phyloP scores from a whole-genome alignment of 1,140 invertebrate species.

The Papilio dardanus region DNA sequence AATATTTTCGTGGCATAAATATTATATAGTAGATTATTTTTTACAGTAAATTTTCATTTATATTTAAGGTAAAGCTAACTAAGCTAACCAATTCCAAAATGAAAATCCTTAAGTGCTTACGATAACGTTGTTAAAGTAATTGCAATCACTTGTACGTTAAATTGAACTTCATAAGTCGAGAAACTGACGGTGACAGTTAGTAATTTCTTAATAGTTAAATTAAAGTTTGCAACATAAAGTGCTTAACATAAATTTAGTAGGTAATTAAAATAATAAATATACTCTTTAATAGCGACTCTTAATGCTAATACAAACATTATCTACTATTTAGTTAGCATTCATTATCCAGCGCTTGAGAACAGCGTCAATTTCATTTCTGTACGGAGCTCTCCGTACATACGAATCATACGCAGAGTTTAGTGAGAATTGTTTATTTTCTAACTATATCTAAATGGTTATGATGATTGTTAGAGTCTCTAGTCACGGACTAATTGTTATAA shows the following conservation, averaged over 20 bases:
- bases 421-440: no score
- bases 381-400: no score
- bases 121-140: neutral
- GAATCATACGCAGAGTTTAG: no score
- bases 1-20: neutral
- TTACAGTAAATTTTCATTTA: no score
- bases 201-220: constrained; percentile 9
- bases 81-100: neutral
- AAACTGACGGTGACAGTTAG: neutral
- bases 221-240: neutral
- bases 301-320: neutral
- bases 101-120: neutral
- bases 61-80: no score
- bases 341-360: neutral
- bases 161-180: neutral
- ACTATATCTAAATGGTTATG: no score
- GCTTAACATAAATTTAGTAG: neutral
- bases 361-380: no score
- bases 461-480: no score
- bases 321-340: neutral
- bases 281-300: neutral
- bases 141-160: neutral
- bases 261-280: neutral
- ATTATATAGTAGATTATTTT: neutral
- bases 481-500: no score